Evolutionary conservation across 2,113 vertebrate genomes (phyloP).

Genomic region (Onychorhynchus coronatus): DNA sequence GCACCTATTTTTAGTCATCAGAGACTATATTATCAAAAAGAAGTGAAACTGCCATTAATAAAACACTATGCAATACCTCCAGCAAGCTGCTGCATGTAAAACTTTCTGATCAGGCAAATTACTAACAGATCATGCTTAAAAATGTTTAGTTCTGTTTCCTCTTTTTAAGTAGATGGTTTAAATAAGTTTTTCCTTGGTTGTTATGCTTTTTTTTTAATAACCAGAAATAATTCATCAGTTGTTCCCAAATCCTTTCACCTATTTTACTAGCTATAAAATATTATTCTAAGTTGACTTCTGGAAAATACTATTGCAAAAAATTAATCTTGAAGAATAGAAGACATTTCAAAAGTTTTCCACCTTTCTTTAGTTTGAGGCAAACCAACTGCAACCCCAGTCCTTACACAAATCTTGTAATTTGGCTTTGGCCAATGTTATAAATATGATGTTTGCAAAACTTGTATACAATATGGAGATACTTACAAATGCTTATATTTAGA

Average conservation of each 20-base stretch:
- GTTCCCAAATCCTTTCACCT: neutral
- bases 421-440: neutral
- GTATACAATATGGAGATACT: neutral
- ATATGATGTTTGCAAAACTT: neutral
- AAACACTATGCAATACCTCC: neutral
- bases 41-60: neutral
- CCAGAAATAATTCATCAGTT: neutral
- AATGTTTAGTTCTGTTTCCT: fast-evolving
- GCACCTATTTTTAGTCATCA: neutral
- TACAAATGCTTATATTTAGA: neutral
- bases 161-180: neutral
- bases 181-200: neutral
- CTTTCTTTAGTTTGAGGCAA: neutral
- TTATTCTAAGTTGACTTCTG: neutral
- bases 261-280: neutral
- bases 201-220: neutral
- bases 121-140: neutral
- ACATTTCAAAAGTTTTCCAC: neutral
- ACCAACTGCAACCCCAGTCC: neutral
- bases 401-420: neutral
- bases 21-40: neutral
- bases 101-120: neutral
- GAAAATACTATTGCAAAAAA: neutral
- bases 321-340: neutral
- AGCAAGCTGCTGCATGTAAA: neutral